Evolutionary conservation across 2,888 invertebrate genomes (phyloP).

Genomic region (Anorthoa munda): DNA sequence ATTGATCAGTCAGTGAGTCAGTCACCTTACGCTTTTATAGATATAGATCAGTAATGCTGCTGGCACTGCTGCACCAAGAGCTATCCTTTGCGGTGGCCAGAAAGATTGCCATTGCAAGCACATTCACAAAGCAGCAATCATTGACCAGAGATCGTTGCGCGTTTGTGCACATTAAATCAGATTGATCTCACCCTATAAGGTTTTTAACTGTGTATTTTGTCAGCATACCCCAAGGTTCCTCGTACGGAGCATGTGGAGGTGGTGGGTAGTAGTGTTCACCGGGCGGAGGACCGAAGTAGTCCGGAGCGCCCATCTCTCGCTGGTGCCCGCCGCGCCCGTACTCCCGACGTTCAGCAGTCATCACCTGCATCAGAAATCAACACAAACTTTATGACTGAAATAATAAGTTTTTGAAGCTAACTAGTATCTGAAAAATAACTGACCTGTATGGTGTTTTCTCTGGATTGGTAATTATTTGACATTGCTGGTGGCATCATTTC

Average conservation of each 20-base stretch:
- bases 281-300: slow-evolving; percentile 86
- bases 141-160: no score
- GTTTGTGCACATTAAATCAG: background rate
- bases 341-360: slow-evolving; percentile 97
- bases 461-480: slow-evolving; percentile 91
- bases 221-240: slow-evolving; percentile 77
- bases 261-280: slow-evolving; percentile 80
- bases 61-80: no score
- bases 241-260: slow-evolving; percentile 79
- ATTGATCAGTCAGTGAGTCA: no score
- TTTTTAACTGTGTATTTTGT: slow-evolving; percentile 4
- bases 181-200: background rate
- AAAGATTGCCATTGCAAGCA: background rate
- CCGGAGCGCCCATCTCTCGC: slow-evolving; percentile 85
- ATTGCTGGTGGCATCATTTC: slow-evolving; percentile 81
- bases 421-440: background rate
- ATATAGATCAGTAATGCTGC: no score
- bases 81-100: no score
- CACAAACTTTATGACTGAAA: background rate
- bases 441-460: slow-evolving; percentile 97
- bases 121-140: no score
- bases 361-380: slow-evolving; percentile 90
- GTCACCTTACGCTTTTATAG: no score
- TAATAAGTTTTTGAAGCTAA: background rate
- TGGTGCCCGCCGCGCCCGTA: slow-evolving; percentile 91